Base-by-base conservation (phyloP, 2,113 vertebrate species). In the Rousettus leschenaultii region DNA sequence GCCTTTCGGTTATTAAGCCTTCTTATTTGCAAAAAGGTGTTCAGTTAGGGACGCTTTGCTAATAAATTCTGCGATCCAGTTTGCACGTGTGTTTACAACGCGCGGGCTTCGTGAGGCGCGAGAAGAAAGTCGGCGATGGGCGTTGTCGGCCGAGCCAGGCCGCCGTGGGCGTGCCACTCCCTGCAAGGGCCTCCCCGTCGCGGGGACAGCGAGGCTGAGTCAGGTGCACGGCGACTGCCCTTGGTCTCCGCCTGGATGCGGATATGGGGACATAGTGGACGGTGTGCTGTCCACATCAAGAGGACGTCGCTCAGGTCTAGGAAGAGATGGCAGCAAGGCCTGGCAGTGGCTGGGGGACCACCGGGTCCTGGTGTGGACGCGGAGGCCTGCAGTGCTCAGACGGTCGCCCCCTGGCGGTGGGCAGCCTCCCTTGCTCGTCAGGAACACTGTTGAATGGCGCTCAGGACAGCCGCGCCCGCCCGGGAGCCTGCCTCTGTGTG, bases 51-150 rank as follows among this genome's bases (percentile, higher is more conserved):
- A 7, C 30, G 0, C 53, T 19, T 40, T 5, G 9, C 55, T 74
- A 0, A 22, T 6, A 11, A 6, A 5, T 4, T 59, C 38, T 16
- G 0, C 10, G 6, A 0, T 0, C 0, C 24, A 2, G 26, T n/a
- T 63, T 7, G 19, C 9, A 3, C 2, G 0, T 0, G 8, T 18
- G 28, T 16, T 38, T 19, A 1, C 4, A 6, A 0, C 0, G 5
- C 55, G 14, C 22, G 66, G 55, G 43, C 19, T 53, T 71, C 43
- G 0, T 5, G 3, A 55, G 45, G 40, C 14, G 30, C 5, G 2
- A 7, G 28, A 18, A 1, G 1, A 12, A 16, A 22, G 12, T 14
- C 22, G 0, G 30, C 5, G 63, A 0, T 7, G 53, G 61, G 68
- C 21, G 38, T 4, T 1, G 84, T 35, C 24, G 57, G 66, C n/a